Conservation (phyloP, 2,888 invertebrate genomes). For the Athetis lepigone region DNA sequence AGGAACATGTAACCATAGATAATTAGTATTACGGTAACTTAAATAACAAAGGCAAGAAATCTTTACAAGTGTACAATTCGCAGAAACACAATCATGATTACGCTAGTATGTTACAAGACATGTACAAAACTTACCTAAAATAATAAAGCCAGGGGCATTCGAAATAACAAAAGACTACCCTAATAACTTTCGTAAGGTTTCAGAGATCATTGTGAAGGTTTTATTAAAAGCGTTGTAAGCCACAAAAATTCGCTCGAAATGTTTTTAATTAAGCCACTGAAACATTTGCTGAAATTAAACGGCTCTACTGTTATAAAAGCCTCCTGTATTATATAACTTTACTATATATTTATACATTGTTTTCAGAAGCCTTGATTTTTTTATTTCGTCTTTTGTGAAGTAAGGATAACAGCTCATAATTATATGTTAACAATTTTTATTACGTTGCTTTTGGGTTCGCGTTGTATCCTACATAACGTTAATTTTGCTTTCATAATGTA, state of each 20-base stretch:
- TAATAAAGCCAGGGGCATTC: constrained; percentile 60
- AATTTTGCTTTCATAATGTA: constrained; percentile 15
- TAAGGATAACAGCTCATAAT: constrained; percentile 47
- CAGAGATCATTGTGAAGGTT: constrained; percentile 68
- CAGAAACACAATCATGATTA: constrained; percentile 43
- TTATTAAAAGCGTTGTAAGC: constrained; percentile 69
- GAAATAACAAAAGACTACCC: constrained; percentile 62
- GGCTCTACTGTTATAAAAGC: constrained; percentile 58
- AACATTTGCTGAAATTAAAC: constrained; percentile 69
- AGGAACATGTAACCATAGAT: not conserved
- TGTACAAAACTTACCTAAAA: constrained; percentile 59
- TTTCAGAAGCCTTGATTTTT: constrained; percentile 57
- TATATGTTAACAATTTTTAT: constrained; percentile 41
- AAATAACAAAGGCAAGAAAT: constrained; percentile 30
- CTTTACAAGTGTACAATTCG: constrained; percentile 45
- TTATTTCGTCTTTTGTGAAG: constrained; percentile 44
- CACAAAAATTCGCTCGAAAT: constrained; percentile 69
- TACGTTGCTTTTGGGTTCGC: constrained; percentile 18
- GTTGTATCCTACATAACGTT: not conserved
- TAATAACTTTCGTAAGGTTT: constrained; percentile 65
- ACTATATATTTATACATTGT: constrained; percentile 60
- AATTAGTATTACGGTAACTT: constrained; percentile 24
- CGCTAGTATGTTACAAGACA: constrained; percentile 39
- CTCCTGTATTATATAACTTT: constrained; percentile 60
- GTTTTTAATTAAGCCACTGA: constrained; percentile 73